Conservation (phyloP, 2,797 vertebrate species). For the Centroberyx gerrardi region DNA sequence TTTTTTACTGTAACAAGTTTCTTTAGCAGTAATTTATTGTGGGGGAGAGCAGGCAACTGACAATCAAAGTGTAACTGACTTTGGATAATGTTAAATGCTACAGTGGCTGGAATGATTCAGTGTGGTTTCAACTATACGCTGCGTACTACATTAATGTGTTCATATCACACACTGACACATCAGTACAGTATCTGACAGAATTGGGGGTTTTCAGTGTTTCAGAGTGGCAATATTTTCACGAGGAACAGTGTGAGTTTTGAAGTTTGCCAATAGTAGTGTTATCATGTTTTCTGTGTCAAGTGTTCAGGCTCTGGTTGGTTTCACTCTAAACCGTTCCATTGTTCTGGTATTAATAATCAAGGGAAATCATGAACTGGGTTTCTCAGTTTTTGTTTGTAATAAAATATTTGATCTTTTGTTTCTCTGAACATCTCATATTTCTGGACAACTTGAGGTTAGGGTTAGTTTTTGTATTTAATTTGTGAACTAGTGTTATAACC, state of each 20-base stretch:
- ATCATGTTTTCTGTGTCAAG: constrained; percentile 30
- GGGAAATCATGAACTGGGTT: constrained; percentile 46
- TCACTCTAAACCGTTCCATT: constrained; percentile 3
- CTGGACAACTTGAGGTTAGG: not conserved
- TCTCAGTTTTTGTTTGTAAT: constrained; percentile 66
- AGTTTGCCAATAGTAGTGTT: constrained; percentile 33
- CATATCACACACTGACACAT: constrained; percentile 20
- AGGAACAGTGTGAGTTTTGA: not conserved
- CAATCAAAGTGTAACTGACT: constrained; percentile 58
- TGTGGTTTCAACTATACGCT: constrained; percentile 19
- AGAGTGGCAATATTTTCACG: constrained; percentile 30
- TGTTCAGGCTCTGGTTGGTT: constrained; percentile 25
- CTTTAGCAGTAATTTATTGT: constrained; percentile 9
- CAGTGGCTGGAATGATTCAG: not conserved
- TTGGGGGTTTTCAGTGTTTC: constrained; percentile 27
- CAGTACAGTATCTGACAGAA: not conserved
- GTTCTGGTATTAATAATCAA: constrained; percentile 28
- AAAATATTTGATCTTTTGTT: constrained; percentile 60
- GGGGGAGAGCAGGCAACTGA: constrained; percentile 47
- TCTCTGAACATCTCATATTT: not conserved
- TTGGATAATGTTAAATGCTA: constrained; percentile 16
- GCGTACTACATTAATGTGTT: not conserved
- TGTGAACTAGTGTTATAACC: not conserved
- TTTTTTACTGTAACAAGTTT: constrained; percentile 21
- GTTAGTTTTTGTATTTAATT: not conserved